Base-by-base conservation (phyloP, 2,888 invertebrate species). In the Drosophila seclusa region DNA sequence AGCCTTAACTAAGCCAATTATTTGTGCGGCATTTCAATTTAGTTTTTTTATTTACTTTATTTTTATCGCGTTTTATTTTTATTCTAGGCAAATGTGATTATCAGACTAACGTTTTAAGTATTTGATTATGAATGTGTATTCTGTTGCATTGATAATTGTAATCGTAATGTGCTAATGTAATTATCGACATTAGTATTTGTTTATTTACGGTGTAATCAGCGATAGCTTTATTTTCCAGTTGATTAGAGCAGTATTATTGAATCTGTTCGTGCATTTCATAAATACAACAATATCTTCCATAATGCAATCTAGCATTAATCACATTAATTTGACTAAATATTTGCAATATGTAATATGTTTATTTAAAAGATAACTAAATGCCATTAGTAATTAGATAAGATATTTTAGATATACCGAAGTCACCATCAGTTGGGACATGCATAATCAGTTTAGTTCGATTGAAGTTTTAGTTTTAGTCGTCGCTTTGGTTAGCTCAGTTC, bases 101-200 rank as follows among this genome's bases (percentile, higher is more conserved):
- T 62, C 62, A 55, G 62, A 45, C 52, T 2, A 55, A 16, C 57
- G 38, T 60, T 61, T 36, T 29, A 52, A 60, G 29, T 45, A 42
- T 42, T 64, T 50, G 45, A 52, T 58, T 32, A 13, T 8, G 38
- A 29, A 31, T 53, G 34, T 24, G 2, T 18, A 40, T 57, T 40
- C 42, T 13, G 13, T 10, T 67, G 27, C 49, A 66, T 34, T 64
- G 24, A 60, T 50, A 61, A 54, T 50, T 50, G 18, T 32, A 40
- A 42, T 54, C 34, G 58, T 24, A 59, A 40, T 45, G 18, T 34
- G 59, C 53, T 77, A 77, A 77, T 77, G 73, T 55, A 68, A 62
- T 68, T 68, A 60, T 59, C 24, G 42, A 21, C 27, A 31, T 50
- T 4, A 31, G 16, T n/a, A 32, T 48, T 49, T 48, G 36, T 64